These are phyloP conservation scores for Podarcis lilfordi DNA, from an alignment of 2,797 vertebrate species.

Conservation along the genomic window DNA sequence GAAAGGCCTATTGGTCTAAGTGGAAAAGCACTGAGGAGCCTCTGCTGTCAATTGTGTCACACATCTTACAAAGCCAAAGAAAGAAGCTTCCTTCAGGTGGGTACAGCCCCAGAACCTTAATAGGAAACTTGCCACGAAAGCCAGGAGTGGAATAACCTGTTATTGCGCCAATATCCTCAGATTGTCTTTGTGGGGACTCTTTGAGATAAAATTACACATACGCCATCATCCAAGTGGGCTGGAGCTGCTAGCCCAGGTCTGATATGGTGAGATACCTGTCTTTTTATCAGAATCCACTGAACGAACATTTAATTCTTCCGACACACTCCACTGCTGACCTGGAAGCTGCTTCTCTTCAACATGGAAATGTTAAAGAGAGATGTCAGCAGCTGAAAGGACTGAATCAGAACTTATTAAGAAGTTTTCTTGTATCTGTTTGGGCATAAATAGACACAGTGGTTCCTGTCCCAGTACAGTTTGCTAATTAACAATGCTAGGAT, in stretches of 20 bases:
- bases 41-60: not conserved
- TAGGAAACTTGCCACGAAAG: not conserved
- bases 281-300: not conserved
- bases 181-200: not conserved
- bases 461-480: not conserved
- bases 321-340: not conserved
- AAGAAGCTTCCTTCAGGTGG: slow-evolving; percentile 4
- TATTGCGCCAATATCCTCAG: not conserved
- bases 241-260: not conserved
- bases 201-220: not conserved
- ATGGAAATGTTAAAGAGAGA: not conserved
- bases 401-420: not conserved
- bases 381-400: not conserved
- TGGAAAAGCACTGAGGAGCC: not conserved
- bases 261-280: not conserved
- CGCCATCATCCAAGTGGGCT: not conserved
- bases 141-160: not conserved
- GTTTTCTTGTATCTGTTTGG: not conserved
- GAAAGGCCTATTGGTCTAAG: slow-evolving; percentile 6
- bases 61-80: slow-evolving; percentile 3
- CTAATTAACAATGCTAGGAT: not conserved
- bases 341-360: not conserved
- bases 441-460: not conserved
- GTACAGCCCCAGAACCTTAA: not conserved
- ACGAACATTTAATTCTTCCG: too few species aligned